These are phyloP conservation scores for Elachura formosa DNA, from an alignment of 2,113 vertebrate species.

Conservation along the genomic window DNA sequence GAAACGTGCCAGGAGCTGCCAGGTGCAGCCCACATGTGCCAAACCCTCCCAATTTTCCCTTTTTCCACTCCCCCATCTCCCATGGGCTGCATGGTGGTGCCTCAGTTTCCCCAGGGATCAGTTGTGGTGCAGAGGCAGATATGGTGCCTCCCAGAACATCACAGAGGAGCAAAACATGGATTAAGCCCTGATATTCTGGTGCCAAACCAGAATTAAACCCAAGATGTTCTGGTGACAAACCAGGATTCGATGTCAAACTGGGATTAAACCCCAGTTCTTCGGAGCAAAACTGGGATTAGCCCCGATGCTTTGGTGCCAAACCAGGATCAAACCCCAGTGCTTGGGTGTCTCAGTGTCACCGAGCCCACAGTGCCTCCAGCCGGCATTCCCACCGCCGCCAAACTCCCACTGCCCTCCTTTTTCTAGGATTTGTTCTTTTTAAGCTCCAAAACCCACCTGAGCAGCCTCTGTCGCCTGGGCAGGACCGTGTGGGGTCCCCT, in stretches of 20 bases:
- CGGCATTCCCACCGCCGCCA: not conserved
- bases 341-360: not conserved
- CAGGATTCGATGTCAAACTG: not conserved
- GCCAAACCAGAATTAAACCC: not conserved
- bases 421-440: not conserved
- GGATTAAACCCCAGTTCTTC: not conserved
- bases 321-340: not conserved
- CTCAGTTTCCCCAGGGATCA: not conserved
- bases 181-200: not conserved
- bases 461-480: not conserved
- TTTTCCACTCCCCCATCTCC: rapidly evolving
- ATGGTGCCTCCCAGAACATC: not conserved
- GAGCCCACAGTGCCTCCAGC: not conserved
- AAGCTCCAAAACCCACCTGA: not conserved
- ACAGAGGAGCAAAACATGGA: not conserved
- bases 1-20: not conserved
- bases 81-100: not conserved
- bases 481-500: not conserved
- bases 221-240: not conserved
- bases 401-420: not conserved
- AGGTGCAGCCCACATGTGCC: not conserved
- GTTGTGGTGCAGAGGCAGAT: not conserved
- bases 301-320: not conserved
- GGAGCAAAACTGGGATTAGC: not conserved
- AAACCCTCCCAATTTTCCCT: not conserved